Conservation (phyloP, 2,797 vertebrate genomes). For the Brachyrhaphis roseni region DNA sequence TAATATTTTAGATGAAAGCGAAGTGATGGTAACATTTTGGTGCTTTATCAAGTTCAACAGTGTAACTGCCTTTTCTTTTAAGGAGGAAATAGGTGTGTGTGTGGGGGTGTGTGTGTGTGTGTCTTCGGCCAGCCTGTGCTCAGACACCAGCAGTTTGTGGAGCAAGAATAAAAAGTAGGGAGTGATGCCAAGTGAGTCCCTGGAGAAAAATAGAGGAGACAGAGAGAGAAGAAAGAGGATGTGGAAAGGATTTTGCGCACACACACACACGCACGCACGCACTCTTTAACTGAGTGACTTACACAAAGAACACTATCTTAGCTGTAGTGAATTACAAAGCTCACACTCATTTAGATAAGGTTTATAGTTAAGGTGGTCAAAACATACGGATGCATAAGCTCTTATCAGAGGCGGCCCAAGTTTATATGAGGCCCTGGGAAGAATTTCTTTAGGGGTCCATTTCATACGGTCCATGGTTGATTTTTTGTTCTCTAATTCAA, state of each 20-base stretch:
- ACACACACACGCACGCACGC: background rate
- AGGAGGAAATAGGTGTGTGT: background rate
- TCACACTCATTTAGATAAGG: background rate
- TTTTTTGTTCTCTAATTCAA: background rate
- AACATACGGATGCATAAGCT: background rate
- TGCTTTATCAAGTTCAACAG: constrained; percentile 35
- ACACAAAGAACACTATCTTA: constrained; percentile 41
- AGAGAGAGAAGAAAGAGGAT: constrained; percentile 77
- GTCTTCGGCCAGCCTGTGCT: constrained; percentile 69
- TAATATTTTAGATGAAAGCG: constrained; percentile 63
- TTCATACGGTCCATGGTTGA: background rate
- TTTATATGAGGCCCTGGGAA: background rate
- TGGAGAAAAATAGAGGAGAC: constrained; percentile 74
- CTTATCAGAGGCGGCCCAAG: background rate
- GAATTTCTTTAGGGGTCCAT: background rate
- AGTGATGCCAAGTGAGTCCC: constrained; percentile 80
- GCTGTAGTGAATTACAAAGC: constrained; percentile 13
- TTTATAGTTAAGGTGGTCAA: background rate
- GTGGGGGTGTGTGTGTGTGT: constrained; percentile 1
- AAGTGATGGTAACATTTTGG: constrained; percentile 29
- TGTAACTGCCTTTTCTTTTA: constrained; percentile 34
- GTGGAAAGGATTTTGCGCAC: constrained; percentile 65
- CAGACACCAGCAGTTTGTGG: constrained; percentile 78
- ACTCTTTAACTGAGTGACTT: constrained; percentile 21
- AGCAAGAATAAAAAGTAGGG: constrained; percentile 79